Base-by-base conservation (phyloP, 2,888 invertebrate genomes). In the Drosophila neotestacea region DNA sequence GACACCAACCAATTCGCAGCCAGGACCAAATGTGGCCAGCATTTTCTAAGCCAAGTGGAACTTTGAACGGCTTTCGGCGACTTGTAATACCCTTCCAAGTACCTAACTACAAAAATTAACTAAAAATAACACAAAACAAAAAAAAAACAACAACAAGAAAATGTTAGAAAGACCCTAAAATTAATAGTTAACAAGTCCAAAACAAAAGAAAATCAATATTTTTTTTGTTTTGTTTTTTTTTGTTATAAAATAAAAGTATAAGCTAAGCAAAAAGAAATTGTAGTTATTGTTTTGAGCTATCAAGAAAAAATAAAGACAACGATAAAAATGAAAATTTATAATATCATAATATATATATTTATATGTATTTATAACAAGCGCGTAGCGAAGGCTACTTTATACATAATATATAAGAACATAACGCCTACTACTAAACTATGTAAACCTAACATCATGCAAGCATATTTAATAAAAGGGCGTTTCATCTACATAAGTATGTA, bases 21-120 rank as follows among this genome's bases (percentile, higher is more conserved):
- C 85, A 22, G 91, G 90, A 1, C 92, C 91, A 46, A 92, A 92
- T 90, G 92, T 92, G 68, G 92, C 92, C 13, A 92, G 91, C 84
- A 92, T 92, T 79, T 92, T 92, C 75, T 92, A 91, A 85, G 75
- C 48, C 1, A 6, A 22, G 10, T 32, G 32, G 4, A 13, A 39
- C 6, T 7, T 16, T 1, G 44, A n/a, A 7, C 6, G 27, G 13
- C 30, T 4, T 28, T 9, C 11, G 41, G 16, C 55, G 41, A 42
- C 34, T 34, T 41, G 13, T 5, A 54, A 44, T 13, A 51, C 74
- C 81, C 78, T 70, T 70, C 74, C 78, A 66, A 61, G 79, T 79
- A 77, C 75, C 79, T 74, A 68, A 51, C 6, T 2, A 32, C 4
- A 11, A 13, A 28, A 4, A 28, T 28, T 47, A 44, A 46, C 13